A percentile compares a stretch with the other conserved stretches of the same genome.
These are phyloP conservation scores for Gadopsis marmoratus DNA, from an alignment of 2,797 vertebrate species.

Conservation along the genomic window DNA sequence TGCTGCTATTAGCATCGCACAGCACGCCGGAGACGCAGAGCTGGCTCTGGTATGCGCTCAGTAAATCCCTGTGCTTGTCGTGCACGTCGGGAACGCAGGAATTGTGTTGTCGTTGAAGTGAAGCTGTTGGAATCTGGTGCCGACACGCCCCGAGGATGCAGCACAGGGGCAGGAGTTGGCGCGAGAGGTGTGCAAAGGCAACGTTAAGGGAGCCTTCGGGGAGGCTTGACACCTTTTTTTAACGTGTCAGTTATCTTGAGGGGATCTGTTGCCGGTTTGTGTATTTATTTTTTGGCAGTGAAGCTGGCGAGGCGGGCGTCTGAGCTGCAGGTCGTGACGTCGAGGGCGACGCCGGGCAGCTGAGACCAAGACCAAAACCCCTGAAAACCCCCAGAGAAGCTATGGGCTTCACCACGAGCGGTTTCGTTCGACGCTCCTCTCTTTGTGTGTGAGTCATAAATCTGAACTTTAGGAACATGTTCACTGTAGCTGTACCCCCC, in stretches of 20 bases:
- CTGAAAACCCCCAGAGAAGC: constrained; percentile 14
- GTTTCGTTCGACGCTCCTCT: constrained; percentile 7
- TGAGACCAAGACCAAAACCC: constrained; percentile 27
- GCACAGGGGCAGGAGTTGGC: not conserved
- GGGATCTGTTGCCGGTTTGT: constrained; percentile 6
- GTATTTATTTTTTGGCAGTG: not conserved
- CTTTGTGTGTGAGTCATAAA: not conserved
- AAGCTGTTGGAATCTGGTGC: not conserved
- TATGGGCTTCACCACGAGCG: constrained; percentile 13
- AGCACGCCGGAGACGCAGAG: no score
- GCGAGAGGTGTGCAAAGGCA: not conserved
- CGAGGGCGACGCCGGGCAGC: not conserved
- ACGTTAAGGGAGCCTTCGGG: not conserved
- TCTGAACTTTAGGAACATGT: not conserved
- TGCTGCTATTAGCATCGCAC: not conserved
- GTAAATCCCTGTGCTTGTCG: not conserved
- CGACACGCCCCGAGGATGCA: not conserved
- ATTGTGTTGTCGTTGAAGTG: not conserved
- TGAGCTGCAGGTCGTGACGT: not conserved
- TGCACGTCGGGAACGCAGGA: not conserved
- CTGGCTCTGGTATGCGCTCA: not conserved
- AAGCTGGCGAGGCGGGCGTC: not conserved
- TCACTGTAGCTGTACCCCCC: not conserved
- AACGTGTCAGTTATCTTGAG: not conserved
- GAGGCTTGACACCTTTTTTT: not conserved